phyloP scores from a whole-genome alignment of 2,888 invertebrate species.

The Philhelius pedissequus region DNA sequence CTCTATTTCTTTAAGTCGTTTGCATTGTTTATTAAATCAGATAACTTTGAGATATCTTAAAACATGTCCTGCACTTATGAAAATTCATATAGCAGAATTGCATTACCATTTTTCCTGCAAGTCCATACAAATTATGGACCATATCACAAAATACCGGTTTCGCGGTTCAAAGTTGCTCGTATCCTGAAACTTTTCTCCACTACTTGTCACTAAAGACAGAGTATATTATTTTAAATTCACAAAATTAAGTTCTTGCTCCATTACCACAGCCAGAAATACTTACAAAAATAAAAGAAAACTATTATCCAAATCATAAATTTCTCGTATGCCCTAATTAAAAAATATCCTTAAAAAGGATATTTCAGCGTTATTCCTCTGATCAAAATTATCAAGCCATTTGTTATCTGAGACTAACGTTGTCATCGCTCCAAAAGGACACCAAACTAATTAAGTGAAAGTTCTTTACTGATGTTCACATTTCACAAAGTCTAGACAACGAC shows the following conservation, averaged over 20 bases:
- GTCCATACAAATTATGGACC: no score
- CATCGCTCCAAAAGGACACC: conserved; percentile 10
- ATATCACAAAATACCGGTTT: no score
- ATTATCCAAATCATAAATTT: conserved; percentile 47
- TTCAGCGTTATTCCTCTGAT: conserved; percentile 28
- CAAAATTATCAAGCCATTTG: conserved; percentile 53
- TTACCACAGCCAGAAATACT: background rate
- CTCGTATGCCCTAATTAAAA: conserved; percentile 50
- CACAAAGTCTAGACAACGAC: conserved; percentile 41
- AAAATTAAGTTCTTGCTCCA: background rate
- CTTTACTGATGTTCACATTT: conserved; percentile 33
- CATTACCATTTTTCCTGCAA: no score
- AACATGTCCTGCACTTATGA: no score
- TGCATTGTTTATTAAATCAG: no score
- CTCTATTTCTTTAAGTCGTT: no score
- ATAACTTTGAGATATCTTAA: no score
- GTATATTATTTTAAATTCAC: background rate
- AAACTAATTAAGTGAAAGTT: conserved; percentile 59
- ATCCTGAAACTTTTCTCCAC: background rate
- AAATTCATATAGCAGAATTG: no score
- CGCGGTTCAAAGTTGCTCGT: background rate
- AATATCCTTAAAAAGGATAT: background rate
- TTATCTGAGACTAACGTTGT: conserved; percentile 37
- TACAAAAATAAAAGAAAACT: conserved; percentile 11
- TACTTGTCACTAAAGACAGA: background rate